These are phyloP conservation scores for Peromyscus leucopus DNA, from an alignment of 2,113 vertebrate genomes.

Conservation along the genomic window DNA sequence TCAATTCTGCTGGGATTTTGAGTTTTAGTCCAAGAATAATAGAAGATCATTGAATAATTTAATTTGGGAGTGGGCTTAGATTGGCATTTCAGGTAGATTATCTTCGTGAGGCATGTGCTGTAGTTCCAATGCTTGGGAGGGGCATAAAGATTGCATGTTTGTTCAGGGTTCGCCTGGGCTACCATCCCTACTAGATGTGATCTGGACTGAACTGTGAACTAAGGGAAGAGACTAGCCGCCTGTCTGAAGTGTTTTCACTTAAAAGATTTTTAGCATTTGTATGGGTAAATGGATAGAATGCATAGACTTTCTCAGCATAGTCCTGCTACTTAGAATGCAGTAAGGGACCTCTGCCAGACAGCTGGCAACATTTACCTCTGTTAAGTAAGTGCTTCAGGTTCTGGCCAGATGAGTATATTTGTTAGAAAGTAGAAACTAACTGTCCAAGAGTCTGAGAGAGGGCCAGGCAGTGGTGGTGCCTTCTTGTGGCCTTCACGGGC, in stretches of 20 bases:
- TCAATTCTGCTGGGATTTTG: neutral
- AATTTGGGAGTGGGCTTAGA: neutral
- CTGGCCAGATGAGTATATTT: neutral
- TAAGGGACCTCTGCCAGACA: slow-evolving; percentile 4
- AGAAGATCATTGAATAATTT: neutral
- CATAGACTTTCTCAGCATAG: neutral
- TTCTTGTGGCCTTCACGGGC: neutral
- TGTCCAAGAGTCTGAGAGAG: neutral
- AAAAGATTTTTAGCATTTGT: slow-evolving; percentile 18
- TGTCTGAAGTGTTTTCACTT: slow-evolving; percentile 1
- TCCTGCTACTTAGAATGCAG: neutral
- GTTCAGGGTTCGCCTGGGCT: neutral
- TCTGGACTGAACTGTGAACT: slow-evolving; percentile 21
- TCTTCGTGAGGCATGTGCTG: neutral
- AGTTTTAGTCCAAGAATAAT: neutral
- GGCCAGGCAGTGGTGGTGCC: neutral
- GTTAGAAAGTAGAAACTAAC: neutral
- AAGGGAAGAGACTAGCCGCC: neutral
- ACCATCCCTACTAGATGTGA: neutral
- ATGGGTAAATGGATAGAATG: neutral
- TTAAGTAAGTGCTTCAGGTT: neutral
- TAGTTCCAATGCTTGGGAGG: neutral
- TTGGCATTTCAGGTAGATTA: neutral
- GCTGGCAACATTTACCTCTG: neutral
- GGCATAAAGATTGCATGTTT: neutral